Base-by-base conservation (phyloP, 2,797 vertebrate genomes). In the Gallinago stenura region DNA sequence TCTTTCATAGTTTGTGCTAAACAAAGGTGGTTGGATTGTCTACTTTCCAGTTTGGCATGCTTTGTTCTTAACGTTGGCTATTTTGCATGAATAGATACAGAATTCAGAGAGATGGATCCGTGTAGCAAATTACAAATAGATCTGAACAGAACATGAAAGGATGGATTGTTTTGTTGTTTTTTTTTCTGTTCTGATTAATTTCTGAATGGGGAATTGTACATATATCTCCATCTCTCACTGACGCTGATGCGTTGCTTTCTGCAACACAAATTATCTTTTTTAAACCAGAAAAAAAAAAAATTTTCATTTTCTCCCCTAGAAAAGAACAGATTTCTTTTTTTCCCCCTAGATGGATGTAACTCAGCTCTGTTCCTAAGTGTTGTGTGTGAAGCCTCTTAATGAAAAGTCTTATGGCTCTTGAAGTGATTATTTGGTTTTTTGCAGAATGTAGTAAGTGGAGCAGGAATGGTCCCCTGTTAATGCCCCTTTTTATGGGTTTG, bases 11-110 rank as follows among this genome's bases (percentile, higher is more conserved):
- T 96, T 95, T 96, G 18, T 94, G 96, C 94, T 96, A 78, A 97
- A 94, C 41, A 73, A 50, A 94, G 95, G 97, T 98, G 97, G 80
- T 95, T 97, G 97, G 95, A 94, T 80, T 97, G 95, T 94, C 57
- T 97, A 85, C 82, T 95, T 92, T 58, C 70, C 84, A 77, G 65
- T 97, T 89, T 95, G 97, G 98, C 98, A 98, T 98, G 98, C 97
- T 96, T 96, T 96, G 93, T 91, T 92, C 91, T 90, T 97, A 95
- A 94, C 41, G 30, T 72, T 96, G 96, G 70, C 89, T 93, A 30
- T 93, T 69, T 78, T 88, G 98, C 98, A 98, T 98, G 98, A 95
- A 79, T 95, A 97, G 89, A 96, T 73, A 66, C 61, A 87, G 68
- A 96, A 87, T 96, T 90, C 79, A 78, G 85, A 88, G 88, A 85